Conservation (phyloP, 2,113 vertebrate genomes). For the Rhipidura dahli region DNA sequence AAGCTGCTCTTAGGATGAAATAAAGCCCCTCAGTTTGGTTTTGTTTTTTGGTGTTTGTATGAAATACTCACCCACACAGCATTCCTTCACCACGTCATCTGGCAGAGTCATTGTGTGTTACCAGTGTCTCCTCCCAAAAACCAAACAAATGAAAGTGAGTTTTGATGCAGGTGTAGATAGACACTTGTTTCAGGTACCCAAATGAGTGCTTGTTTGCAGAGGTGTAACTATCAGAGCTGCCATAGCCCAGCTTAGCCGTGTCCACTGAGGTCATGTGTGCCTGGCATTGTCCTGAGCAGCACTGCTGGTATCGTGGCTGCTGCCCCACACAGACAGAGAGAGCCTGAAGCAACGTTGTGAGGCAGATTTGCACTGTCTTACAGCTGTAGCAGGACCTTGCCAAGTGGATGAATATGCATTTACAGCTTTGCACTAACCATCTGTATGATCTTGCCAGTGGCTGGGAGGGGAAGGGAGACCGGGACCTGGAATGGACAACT, state of each 20-base stretch:
- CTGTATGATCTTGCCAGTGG: background rate
- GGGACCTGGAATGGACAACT: background rate
- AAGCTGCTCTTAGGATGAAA: constrained; percentile 21
- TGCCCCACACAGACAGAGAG: background rate
- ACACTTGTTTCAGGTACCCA: background rate
- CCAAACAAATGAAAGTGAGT: background rate
- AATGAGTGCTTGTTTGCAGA: background rate
- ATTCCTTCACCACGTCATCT: background rate
- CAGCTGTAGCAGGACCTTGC: background rate
- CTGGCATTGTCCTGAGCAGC: background rate
- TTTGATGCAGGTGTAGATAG: background rate
- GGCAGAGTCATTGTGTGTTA: background rate
- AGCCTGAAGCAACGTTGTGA: background rate
- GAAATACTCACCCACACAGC: background rate
- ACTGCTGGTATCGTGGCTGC: background rate
- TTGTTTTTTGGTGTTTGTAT: constrained; percentile 20
- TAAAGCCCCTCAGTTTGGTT: background rate
- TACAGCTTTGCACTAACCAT: background rate
- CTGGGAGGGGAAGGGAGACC: background rate
- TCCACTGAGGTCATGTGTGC: background rate
- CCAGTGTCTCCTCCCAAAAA: background rate
- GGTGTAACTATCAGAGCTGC: background rate
- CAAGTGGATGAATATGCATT: background rate
- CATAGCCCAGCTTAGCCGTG: background rate
- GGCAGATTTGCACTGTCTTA: background rate